Conservation (phyloP, 2,113 vertebrate species). For the Strix aluco region DNA sequence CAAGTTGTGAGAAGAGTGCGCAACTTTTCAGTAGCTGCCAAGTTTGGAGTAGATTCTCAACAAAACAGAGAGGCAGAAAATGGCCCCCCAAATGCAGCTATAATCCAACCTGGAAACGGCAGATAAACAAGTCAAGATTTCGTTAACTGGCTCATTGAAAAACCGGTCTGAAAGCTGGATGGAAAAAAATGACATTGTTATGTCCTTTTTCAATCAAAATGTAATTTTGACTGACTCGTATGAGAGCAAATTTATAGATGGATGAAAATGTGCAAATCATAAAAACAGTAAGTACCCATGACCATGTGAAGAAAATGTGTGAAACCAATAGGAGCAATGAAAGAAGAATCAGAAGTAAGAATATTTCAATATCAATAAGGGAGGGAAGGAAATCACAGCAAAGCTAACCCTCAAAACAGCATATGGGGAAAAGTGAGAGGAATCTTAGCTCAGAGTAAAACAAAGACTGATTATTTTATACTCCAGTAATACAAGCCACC, state of each 20-base stretch:
- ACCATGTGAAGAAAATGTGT: neutral
- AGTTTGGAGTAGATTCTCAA: neutral
- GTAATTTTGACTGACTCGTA: neutral
- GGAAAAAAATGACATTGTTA: neutral
- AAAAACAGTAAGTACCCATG: neutral
- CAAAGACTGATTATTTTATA: neutral
- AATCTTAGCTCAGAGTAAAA: neutral
- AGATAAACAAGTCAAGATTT: constrained; percentile 2
- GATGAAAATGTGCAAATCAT: neutral
- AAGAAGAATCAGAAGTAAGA: neutral
- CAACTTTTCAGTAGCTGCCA: constrained; percentile 23
- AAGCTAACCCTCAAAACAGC: neutral
- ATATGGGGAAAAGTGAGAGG: neutral
- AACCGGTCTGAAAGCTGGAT: neutral
- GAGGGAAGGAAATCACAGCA: neutral
- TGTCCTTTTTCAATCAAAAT: neutral
- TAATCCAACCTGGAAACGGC: neutral
- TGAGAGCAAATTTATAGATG: neutral
- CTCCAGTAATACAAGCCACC: neutral
- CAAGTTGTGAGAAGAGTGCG: neutral
- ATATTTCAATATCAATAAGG: neutral
- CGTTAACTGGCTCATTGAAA: neutral
- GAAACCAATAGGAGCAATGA: constrained; percentile 17
- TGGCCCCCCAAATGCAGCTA: neutral
- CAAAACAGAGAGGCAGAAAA: constrained; percentile 17